phyloP scores from a whole-genome alignment of 1,140 invertebrate species.

The Plectus sambesii region DNA sequence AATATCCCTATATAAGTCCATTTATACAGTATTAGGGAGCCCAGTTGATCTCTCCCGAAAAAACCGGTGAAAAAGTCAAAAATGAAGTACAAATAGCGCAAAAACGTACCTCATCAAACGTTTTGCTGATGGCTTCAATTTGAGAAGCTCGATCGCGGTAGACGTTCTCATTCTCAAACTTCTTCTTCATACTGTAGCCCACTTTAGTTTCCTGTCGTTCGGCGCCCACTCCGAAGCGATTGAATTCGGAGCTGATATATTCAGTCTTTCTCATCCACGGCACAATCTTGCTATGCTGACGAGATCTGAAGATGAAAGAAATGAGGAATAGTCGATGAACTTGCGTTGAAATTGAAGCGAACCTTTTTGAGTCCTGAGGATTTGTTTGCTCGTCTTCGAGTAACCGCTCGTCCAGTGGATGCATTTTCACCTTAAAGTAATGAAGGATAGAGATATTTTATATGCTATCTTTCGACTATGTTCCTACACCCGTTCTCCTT shows the following conservation, averaged over 20 bases:
- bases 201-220: slow-evolving; percentile 50
- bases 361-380: slow-evolving; percentile 78
- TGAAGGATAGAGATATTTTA: slow-evolving; percentile 2
- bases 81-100: background rate
- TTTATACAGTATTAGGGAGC: too few relatives aligned
- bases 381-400: slow-evolving; percentile 79
- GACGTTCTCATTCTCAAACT: slow-evolving; percentile 58
- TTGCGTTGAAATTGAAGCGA: too few relatives aligned
- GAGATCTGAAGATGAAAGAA: slow-evolving; percentile 5
- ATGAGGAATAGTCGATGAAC: too few relatives aligned
- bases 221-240: slow-evolving; percentile 74
- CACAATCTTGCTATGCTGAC: slow-evolving; percentile 67
- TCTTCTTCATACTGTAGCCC: slow-evolving; percentile 4
- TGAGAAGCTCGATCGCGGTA: slow-evolving; percentile 93
- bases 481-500: too few relatives aligned
- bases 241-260: slow-evolving; percentile 95
- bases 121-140: slow-evolving; percentile 89
- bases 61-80: slow-evolving; percentile 20
- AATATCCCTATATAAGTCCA: too few relatives aligned
- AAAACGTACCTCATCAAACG: slow-evolving; percentile 66
- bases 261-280: slow-evolving; percentile 90
- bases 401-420: slow-evolving; percentile 78
- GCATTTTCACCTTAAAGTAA: slow-evolving; percentile 56
- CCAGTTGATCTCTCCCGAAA: too few relatives aligned
- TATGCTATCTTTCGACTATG: background rate